Evolutionary conservation across 1,140 invertebrate species (phyloP).

Genomic region (Drosophila nigrodunni): DNA sequence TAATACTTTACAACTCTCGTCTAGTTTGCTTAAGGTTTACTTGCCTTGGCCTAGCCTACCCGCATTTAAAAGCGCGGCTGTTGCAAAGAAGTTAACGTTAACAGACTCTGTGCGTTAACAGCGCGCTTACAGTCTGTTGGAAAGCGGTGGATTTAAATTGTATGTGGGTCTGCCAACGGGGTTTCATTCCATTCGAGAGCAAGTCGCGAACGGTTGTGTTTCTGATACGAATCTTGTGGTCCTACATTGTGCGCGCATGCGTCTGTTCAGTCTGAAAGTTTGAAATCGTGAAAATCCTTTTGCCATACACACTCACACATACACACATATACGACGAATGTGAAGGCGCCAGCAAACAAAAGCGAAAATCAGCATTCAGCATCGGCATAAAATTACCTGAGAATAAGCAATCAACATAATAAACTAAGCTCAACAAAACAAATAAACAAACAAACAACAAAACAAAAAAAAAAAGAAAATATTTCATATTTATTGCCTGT

Average conservation of each 20-base stretch:
- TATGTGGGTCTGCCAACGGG: slow-evolving; percentile 52
- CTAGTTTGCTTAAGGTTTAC: not conserved
- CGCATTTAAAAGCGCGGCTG: not conserved
- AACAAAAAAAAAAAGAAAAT: slow-evolving; percentile 19
- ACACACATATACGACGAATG: slow-evolving; percentile 19
- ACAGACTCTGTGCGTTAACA: slow-evolving; percentile 1
- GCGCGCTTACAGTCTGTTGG: slow-evolving; percentile 23
- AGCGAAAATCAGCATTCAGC: slow-evolving; percentile 27
- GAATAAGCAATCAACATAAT: slow-evolving; percentile 46
- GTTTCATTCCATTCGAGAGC: slow-evolving; percentile 73
- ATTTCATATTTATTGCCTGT: slow-evolving; percentile 56
- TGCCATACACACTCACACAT: slow-evolving; percentile 44
- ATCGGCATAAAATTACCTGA: slow-evolving; percentile 49
- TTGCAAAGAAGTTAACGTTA: not conserved
- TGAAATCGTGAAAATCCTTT: slow-evolving; percentile 62
- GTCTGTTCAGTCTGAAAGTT: slow-evolving; percentile 38
- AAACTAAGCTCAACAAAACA: not conserved
- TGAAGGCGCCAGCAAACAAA: slow-evolving; percentile 36
- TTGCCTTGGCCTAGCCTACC: no score
- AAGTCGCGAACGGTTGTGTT: slow-evolving; percentile 70
- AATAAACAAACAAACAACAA: slow-evolving; percentile 23
- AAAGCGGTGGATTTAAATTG: slow-evolving; percentile 55
- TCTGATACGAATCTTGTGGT: slow-evolving; percentile 39
- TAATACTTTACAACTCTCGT: no score
- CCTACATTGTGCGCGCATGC: slow-evolving; percentile 53